Evolutionary conservation across 2,797 vertebrate species (phyloP).

Genomic region (Pogoniulus pusillus): DNA sequence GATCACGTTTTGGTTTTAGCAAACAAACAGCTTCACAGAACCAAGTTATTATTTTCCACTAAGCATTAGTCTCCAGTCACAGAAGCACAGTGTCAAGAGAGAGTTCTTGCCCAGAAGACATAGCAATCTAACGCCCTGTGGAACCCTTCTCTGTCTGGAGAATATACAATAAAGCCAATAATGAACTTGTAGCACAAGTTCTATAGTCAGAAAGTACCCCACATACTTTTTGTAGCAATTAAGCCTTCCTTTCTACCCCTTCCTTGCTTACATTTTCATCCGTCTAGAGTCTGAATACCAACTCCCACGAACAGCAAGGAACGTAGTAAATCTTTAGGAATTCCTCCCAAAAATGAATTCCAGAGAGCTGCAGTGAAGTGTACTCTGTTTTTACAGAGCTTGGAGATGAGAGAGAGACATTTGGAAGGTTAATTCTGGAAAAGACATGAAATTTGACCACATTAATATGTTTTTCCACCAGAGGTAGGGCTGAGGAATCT

Average conservation of each 20-base stretch:
- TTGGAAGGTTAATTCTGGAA: not conserved
- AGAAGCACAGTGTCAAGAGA: conserved; percentile 16
- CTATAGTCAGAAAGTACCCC: not conserved
- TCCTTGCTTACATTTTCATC: not conserved
- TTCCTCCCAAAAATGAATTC: not conserved
- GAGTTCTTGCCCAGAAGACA: conserved; percentile 34
- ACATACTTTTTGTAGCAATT: conserved; percentile 41
- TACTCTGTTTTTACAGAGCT: not conserved
- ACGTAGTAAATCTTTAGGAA: not conserved
- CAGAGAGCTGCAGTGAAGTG: not conserved
- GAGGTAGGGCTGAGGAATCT: not conserved
- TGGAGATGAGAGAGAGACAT: not conserved
- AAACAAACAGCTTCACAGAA: conserved; percentile 20
- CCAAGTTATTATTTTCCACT: conserved; percentile 20
- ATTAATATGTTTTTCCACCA: not conserved
- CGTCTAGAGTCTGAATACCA: not conserved
- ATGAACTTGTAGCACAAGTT: conserved; percentile 6
- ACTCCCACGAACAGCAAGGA: not conserved
- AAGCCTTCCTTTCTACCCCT: conserved; percentile 7
- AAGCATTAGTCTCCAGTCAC: conserved; percentile 14
- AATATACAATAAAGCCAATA: conserved; percentile 44
- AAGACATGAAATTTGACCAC: not conserved
- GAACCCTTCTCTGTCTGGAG: conserved; percentile 22
- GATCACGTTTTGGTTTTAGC: not conserved
- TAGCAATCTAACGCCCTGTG: not conserved